phyloP scores from a whole-genome alignment of 2,797 vertebrate genomes.

The Triplophysa bombifrons region DNA sequence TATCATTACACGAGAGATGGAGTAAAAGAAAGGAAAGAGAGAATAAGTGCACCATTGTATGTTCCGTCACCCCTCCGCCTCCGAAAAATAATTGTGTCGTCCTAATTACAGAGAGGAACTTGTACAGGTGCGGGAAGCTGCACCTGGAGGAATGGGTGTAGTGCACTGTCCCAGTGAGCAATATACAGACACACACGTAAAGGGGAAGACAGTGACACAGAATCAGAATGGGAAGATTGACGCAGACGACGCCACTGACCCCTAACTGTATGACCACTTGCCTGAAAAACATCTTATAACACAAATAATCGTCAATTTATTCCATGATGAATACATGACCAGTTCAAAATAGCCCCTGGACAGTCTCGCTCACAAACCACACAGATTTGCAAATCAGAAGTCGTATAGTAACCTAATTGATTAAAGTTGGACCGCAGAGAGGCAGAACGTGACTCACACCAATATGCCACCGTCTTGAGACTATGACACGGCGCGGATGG shows the following conservation, averaged over 20 bases:
- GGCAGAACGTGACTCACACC: conserved; percentile 72
- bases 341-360: conserved; percentile 75
- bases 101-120: conserved; percentile 83
- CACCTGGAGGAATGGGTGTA: conserved; percentile 74
- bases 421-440: conserved; percentile 68
- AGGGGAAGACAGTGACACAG: conserved; percentile 44
- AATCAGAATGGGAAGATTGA: conserved; percentile 31
- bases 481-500: conserved; percentile 53
- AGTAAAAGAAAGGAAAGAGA: conserved; percentile 70
- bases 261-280: conserved; percentile 34
- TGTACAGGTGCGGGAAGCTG: conserved; percentile 79
- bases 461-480: conserved; percentile 65
- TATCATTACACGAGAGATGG: conserved; percentile 81
- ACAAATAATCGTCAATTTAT: conserved; percentile 71
- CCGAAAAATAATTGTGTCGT: conserved; percentile 77
- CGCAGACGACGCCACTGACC: conserved; percentile 36
- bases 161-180: conserved; percentile 47
- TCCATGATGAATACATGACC: conserved; percentile 75
- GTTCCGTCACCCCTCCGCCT: conserved; percentile 57
- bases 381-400: conserved; percentile 73
- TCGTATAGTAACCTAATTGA: conserved; percentile 78
- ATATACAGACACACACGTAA: conserved; percentile 18
- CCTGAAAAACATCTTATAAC: conserved; percentile 55
- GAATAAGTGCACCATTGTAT: conserved; percentile 82
- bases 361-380: conserved; percentile 77